Base-by-base conservation (phyloP, 2,888 invertebrate species). In the Pterostichus madidus region DNA sequence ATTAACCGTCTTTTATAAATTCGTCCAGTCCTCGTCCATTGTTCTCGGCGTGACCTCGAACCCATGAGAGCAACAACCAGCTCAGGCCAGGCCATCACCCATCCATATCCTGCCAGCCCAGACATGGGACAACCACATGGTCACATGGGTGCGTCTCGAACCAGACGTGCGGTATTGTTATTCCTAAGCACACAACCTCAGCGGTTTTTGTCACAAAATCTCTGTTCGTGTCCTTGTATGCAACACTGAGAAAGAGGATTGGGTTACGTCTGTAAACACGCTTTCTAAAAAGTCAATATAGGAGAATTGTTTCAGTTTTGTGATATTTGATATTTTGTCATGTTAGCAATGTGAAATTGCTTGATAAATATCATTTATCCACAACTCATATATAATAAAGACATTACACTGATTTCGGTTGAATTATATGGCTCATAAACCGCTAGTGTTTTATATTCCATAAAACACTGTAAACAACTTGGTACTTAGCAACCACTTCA, bases 11-110 rank as follows among this genome's bases (percentile, higher is more conserved):
- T 31, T 59, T 31, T 32, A 13, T 31, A 15, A 39, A 35, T 15
- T 39, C 13, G 44, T 24, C 68, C 68, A 71, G 39, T 39, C 44
- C 44, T 15, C 32, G 64, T 2, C 44, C 68, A 71, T 71, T 71
- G 68, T 71, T 71, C 68, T 71, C 10, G 2, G 11, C 4, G 17
- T 71, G 68, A 71, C 68, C 68, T 71, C 68, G 68, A 71, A 71
- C 68, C 39, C 44, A 17, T 56, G 56, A 56, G 68, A 75, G 49
- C 75, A 75, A 35, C 75, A 75, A 75, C 75, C 49, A 53, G 53
- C 32, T 10, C 53, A 53, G 75, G 75, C 52, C 75, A 52, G 6
- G 52, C 24, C 13, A 13, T 13, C 75, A n/a, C 75, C 52, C 13
- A 64, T 32, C 24, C 75, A 52, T 15, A 75, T 75, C 75, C 75